Conservation (phyloP, 2,113 vertebrate genomes). For the Lates calcarifer region DNA sequence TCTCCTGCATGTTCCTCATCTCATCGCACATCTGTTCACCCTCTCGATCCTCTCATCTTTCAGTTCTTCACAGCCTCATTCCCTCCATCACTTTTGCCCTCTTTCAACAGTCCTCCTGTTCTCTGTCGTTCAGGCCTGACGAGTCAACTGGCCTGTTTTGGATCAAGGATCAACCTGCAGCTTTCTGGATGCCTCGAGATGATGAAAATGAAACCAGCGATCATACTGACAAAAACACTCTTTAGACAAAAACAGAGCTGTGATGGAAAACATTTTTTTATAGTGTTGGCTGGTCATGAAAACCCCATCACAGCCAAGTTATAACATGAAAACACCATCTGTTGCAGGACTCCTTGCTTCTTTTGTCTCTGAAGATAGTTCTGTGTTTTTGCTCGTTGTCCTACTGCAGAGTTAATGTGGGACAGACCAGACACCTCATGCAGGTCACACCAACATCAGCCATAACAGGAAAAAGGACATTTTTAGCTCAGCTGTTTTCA, state of each 20-base stretch:
- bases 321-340: background rate
- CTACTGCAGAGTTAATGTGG: too few relatives aligned
- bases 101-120: constrained; percentile 31
- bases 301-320: background rate
- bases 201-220: constrained; percentile 3
- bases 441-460: too few relatives aligned
- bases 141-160: background rate
- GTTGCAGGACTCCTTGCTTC: too few relatives aligned
- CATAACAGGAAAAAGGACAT: too few relatives aligned
- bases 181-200: constrained; percentile 8
- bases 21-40: background rate
- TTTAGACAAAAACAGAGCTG: background rate
- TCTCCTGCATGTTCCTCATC: background rate
- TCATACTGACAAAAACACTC: background rate
- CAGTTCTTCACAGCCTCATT: background rate
- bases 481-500: too few relatives aligned
- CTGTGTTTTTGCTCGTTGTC: too few relatives aligned
- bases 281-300: background rate
- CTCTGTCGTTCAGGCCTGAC: constrained; percentile 29
- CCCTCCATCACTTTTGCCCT: constrained; percentile 10
- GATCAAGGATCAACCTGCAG: constrained; percentile 10
- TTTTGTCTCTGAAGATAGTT: too few relatives aligned
- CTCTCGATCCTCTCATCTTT: background rate
- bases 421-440: background rate
- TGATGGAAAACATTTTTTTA: background rate